Evolutionary conservation across 2,113 vertebrate species (phyloP).

Genomic region (Haliaeetus leucogaster): DNA sequence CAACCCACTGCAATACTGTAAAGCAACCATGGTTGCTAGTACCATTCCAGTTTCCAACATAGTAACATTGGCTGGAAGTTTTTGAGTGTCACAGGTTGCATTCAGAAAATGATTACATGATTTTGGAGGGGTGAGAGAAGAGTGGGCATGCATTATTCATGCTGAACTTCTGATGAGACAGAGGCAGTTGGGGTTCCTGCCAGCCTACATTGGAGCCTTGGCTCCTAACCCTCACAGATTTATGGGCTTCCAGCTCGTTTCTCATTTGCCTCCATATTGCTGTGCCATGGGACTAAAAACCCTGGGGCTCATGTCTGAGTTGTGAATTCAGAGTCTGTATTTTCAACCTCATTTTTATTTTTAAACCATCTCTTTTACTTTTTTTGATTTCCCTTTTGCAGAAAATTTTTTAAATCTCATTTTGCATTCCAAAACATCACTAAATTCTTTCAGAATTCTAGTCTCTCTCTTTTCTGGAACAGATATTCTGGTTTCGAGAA

Average conservation of each 20-base stretch:
- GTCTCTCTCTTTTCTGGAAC: neutral
- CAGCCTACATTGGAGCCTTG: neutral
- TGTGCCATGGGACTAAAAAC: neutral
- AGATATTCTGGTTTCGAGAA: neutral
- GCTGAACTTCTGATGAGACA: neutral
- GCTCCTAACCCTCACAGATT: neutral
- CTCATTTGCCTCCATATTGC: neutral
- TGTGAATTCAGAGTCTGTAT: neutral
- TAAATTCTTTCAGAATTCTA: neutral
- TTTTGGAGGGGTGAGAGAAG: neutral
- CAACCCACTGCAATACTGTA: neutral
- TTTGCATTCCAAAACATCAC: neutral
- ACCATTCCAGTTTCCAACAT: neutral
- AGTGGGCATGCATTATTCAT: constrained; percentile 11
- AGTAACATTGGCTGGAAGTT: neutral
- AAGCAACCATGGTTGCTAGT: neutral
- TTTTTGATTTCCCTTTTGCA: neutral
- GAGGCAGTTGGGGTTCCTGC: neutral
- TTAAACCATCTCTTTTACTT: neutral
- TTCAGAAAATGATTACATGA: neutral
- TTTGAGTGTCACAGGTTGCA: neutral
- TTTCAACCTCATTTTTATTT: constrained; percentile 11
- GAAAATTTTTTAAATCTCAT: neutral
- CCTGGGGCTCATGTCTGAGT: neutral
- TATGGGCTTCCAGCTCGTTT: neutral